These are phyloP conservation scores for Anniella stebbinsi DNA, from an alignment of 2,797 vertebrate genomes.

Conservation along the genomic window DNA sequence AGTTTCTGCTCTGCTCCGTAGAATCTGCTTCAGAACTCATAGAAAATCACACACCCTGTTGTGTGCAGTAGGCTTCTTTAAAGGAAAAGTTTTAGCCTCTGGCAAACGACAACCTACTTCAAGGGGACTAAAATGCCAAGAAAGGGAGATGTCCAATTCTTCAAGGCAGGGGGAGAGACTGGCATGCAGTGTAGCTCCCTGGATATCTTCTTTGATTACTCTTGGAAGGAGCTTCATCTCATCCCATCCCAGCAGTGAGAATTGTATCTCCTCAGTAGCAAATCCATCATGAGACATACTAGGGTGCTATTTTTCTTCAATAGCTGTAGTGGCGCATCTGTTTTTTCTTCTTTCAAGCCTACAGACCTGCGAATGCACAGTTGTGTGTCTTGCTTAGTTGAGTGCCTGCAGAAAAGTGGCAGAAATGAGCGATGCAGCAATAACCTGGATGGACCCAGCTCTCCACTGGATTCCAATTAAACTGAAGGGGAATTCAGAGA, in stretches of 20 bases:
- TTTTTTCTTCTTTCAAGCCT: constrained; percentile 11
- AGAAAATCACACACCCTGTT: background rate
- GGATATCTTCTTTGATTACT: constrained; percentile 17
- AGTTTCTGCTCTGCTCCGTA: background rate
- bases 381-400: constrained; percentile 54
- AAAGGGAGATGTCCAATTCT: background rate
- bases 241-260: background rate
- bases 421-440: constrained; percentile 20
- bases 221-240: background rate
- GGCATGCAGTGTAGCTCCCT: constrained; percentile 9
- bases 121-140: rapidly evolving
- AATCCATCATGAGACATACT: constrained; percentile 30
- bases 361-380: constrained; percentile 34
- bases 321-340: constrained; percentile 39
- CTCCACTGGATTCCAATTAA: constrained; percentile 5
- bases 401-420: constrained; percentile 38
- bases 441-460: background rate
- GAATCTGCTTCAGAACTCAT: constrained; percentile 27
- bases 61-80: background rate
- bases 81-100: background rate
- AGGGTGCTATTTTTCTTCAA: constrained; percentile 39
- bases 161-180: constrained; percentile 15
- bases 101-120: background rate
- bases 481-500: background rate
- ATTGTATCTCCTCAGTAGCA: constrained; percentile 25